Conservation (phyloP, 2,888 invertebrate genomes). For the Dasysyrphus albostriatus region DNA sequence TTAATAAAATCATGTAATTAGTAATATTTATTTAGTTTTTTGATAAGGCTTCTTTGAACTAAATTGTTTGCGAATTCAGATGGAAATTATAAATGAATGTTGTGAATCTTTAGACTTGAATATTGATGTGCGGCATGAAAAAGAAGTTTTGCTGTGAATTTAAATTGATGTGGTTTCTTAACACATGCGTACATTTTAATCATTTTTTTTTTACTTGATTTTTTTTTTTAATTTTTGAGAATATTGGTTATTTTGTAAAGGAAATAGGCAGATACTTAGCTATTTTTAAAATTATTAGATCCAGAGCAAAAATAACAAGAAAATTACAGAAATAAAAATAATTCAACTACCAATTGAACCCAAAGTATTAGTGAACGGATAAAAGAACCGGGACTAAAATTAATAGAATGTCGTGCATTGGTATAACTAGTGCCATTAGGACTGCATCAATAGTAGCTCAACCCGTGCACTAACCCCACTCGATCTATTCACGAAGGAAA, state of each 20-base stretch:
- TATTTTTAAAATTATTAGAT: slow-evolving; percentile 18
- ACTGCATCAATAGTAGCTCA: too few relatives aligned
- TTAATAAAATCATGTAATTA: slow-evolving; percentile 78
- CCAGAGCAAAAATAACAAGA: slow-evolving; percentile 38
- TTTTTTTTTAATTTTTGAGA: not conserved
- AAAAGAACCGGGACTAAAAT: too few relatives aligned
- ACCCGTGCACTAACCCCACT: too few relatives aligned
- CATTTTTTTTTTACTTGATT: not conserved
- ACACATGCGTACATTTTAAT: slow-evolving; percentile 1
- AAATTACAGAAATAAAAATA: not conserved
- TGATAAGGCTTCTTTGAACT: not conserved
- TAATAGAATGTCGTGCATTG: too few relatives aligned
- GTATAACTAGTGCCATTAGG: too few relatives aligned
- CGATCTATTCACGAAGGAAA: too few relatives aligned
- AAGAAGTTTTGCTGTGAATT: slow-evolving; percentile 2
- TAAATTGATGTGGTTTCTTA: slow-evolving; percentile 9
- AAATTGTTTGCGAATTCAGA: not conserved
- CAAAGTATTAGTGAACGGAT: too few relatives aligned
- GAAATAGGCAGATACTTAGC: slow-evolving; percentile 46
- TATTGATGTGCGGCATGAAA: slow-evolving; percentile 36
- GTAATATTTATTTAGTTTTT: not conserved
- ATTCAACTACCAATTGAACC: too few relatives aligned
- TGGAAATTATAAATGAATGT: slow-evolving; percentile 7
- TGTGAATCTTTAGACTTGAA: slow-evolving; percentile 8
- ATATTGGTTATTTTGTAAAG: not conserved